Evolutionary conservation across 2,888 invertebrate genomes (phyloP).

Genomic region (Heliconius erato): DNA sequence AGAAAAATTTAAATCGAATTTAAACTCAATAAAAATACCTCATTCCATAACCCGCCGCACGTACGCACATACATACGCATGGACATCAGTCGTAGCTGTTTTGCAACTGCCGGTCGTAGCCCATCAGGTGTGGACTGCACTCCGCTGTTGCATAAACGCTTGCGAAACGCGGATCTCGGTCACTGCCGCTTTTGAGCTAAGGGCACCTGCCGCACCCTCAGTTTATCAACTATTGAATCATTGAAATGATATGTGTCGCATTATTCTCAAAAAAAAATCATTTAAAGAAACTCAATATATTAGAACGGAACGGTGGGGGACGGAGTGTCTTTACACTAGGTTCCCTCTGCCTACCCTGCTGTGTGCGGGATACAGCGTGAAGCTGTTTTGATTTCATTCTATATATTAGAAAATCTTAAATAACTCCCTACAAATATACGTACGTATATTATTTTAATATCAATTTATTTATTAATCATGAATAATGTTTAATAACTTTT

Average conservation of each 20-base stretch:
- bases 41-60: slow-evolving; percentile 56
- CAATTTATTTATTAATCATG: background rate
- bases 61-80: slow-evolving; percentile 66
- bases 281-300: background rate
- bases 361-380: too few relatives aligned
- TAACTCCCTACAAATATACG: background rate
- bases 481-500: background rate
- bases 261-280: background rate
- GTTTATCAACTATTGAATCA: slow-evolving; percentile 45
- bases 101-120: slow-evolving; percentile 76
- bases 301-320: background rate
- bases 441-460: background rate
- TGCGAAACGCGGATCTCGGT: slow-evolving; percentile 82
- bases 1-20: background rate
- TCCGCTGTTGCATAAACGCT: slow-evolving; percentile 82
- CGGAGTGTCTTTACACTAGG: too few relatives aligned
- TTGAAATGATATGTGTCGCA: slow-evolving; percentile 40
- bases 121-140: slow-evolving; percentile 80
- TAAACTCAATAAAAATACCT: slow-evolving; percentile 38
- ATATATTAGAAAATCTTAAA: background rate
- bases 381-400: too few relatives aligned
- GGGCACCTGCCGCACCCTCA: slow-evolving; percentile 68
- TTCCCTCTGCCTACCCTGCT: too few relatives aligned
- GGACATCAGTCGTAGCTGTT: slow-evolving; percentile 64
- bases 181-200: slow-evolving; percentile 79